phyloP scores from a whole-genome alignment of 1,140 invertebrate species.

The Bombus affinis region DNA sequence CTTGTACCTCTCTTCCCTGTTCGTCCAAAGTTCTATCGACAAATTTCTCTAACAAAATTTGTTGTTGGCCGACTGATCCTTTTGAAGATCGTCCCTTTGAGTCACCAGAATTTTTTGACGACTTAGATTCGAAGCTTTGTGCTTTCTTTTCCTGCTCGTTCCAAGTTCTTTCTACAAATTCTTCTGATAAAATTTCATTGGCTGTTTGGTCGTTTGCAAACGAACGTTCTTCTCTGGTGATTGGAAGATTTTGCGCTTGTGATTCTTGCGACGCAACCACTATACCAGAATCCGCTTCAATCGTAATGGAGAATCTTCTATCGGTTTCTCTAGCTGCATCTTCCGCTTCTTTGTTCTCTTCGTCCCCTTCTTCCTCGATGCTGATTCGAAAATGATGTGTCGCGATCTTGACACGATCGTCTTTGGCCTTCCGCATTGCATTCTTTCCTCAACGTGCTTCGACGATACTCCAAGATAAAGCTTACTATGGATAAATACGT shows the following conservation, averaged over 20 bases:
- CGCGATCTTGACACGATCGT: conserved; percentile 59
- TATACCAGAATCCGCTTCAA: conserved; percentile 10
- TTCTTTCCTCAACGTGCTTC: conserved; percentile 58
- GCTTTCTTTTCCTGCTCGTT: not conserved
- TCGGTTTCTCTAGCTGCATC: not conserved
- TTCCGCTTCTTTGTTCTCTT: conserved; percentile 42
- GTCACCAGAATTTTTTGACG: not conserved
- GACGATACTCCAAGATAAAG: conserved; percentile 17
- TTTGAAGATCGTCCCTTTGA: not conserved
- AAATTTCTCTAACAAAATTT: too few species aligned
- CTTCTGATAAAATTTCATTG: not conserved
- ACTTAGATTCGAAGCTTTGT: not conserved
- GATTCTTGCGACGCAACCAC: not conserved
- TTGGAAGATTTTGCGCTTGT: too few species aligned
- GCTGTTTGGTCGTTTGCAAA: not conserved
- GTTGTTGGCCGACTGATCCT: not conserved
- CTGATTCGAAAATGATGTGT: conserved; percentile 70
- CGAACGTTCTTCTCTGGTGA: not conserved
- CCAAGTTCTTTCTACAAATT: not conserved
- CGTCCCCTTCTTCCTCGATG: conserved; percentile 72
- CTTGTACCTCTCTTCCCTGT: not conserved
- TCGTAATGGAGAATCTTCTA: conserved; percentile 35
- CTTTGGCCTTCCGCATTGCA: conserved; percentile 74
- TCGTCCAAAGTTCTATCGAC: not conserved
- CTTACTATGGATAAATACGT: not conserved